Percentiles rank a stretch among this genome's conserved stretches.
phyloP scores from a whole-genome alignment of 1,140 invertebrate genomes.

The Eciton burchellii region DNA sequence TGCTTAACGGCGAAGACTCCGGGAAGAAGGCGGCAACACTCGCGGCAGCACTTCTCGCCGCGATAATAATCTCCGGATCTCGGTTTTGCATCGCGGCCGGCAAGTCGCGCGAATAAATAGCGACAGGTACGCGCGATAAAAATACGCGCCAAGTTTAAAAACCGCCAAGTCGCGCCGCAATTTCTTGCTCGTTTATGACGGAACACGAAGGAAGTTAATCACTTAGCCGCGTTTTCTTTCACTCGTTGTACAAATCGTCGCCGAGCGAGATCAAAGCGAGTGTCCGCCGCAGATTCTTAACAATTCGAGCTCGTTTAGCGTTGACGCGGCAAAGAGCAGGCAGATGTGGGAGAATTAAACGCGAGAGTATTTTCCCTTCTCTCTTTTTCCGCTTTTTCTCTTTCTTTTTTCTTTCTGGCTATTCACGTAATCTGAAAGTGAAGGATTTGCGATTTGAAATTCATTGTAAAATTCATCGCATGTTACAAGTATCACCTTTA shows the following conservation, averaged over 20 bases:
- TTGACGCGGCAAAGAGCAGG: conserved; percentile 1
- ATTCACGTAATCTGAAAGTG: not conserved
- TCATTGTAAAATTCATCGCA: not conserved
- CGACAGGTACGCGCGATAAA: conserved; percentile 56
- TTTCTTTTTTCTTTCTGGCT: no score
- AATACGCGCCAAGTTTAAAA: conserved; percentile 60
- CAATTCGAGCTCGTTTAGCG: conserved; percentile 31
- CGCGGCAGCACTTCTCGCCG: conserved; percentile 53
- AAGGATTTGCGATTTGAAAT: not conserved
- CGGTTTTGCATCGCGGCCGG: conserved; percentile 37
- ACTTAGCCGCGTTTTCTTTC: conserved; percentile 43
- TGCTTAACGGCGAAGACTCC: conserved; percentile 30
- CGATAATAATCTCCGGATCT: conserved; percentile 75
- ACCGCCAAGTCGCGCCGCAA: conserved; percentile 54
- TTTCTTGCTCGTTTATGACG: conserved; percentile 54
- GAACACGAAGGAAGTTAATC: conserved; percentile 67
- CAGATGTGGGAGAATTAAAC: conserved; percentile 26
- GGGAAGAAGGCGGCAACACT: conserved; percentile 20
- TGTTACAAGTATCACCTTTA: not conserved
- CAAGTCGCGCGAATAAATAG: conserved; percentile 45
- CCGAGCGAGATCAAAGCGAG: conserved; percentile 45
- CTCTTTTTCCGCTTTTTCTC: no score
- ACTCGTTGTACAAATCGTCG: conserved; percentile 8
- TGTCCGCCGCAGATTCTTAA: conserved; percentile 31
- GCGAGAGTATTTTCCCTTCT: not conserved